Evolutionary conservation across 2,797 vertebrate species (phyloP).

Genomic region (Toxotes lorentzi): DNA sequence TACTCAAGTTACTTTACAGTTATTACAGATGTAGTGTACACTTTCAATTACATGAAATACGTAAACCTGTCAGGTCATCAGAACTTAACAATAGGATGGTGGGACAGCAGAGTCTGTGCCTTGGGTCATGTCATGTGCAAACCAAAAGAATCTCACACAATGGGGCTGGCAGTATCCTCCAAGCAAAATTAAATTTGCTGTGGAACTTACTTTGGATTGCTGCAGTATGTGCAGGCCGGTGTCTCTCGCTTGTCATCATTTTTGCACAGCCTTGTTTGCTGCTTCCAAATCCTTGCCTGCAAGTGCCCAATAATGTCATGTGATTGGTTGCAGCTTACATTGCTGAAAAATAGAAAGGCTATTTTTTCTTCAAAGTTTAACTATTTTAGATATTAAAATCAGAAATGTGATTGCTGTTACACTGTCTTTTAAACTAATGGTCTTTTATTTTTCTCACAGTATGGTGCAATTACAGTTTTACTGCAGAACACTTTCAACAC

Average conservation of each 20-base stretch:
- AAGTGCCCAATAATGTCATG: neutral
- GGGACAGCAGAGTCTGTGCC: neutral
- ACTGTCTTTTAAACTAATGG: slow-evolving; percentile 4
- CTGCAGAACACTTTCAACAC: slow-evolving; percentile 10
- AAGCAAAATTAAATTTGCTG: slow-evolving; percentile 9
- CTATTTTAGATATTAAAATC: neutral
- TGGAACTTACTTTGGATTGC: neutral
- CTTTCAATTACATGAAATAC: slow-evolving; percentile 4
- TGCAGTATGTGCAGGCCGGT: neutral
- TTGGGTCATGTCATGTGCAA: neutral
- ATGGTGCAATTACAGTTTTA: slow-evolving; percentile 20
- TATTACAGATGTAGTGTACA: neutral
- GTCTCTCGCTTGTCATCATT: neutral
- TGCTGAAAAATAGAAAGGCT: neutral
- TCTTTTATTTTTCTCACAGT: slow-evolving; percentile 20
- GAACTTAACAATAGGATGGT: neutral
- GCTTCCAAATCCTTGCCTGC: neutral
- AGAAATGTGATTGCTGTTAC: slow-evolving; percentile 1
- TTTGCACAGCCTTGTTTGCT: neutral
- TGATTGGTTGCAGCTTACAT: neutral
- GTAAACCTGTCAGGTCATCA: slow-evolving; percentile 7
- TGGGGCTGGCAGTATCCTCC: neutral
- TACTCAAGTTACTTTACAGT: neutral
- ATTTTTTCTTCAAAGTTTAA: neutral
- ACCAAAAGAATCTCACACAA: neutral